Evolutionary conservation across 1,140 invertebrate genomes (phyloP), one percentile per base, ranked within the genome.

Genomic region (Ceratina calcarata): DNA sequence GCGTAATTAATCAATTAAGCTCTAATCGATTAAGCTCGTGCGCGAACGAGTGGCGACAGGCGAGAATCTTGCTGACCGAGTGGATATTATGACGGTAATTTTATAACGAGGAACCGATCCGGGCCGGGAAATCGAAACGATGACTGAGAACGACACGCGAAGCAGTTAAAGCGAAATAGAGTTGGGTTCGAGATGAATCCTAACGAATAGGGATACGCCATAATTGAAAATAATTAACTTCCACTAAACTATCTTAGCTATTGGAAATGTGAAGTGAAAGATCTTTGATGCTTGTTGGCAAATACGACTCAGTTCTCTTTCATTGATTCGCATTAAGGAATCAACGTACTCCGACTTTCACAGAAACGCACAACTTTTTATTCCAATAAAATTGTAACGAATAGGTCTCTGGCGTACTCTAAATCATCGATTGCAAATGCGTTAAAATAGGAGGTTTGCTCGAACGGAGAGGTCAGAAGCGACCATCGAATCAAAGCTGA

Each of bases 401-500:
- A 7, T 37, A 37, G 6, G 2, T 45, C 37, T 45, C 2, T 45
- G 37, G 37, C 37, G 37, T 45, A 45, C 37, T 45, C 37, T 45
- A 10, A 45, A 45, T 45, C 37, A 45, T 45, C 37, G 37, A 45
- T 45, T 45, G 37, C 37, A 10, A 45, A 45, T 45, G 37, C 3
- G 37, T 45, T 45, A 10, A 45, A 45, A 45, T 45, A 45, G 37
- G 3, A 45, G 37, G 45, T n/a, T n/a, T 6, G 37, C 60, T 24
- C 15, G 69, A 73, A 4, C 8, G 16, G 20, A 49, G 22, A 32
- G 61, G 13, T 37, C 24, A 20, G 68, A 49, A 49, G 57, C 58
- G 49, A 71, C 49, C 27, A 91, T 84, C 87, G 80, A 90, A 90
- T 89, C 86, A 88, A 91, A 90, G 82, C 68, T 70, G 83, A 89